phyloP scores from a whole-genome alignment of 2,113 vertebrate genomes.

The Benitochromis conjunctus region DNA sequence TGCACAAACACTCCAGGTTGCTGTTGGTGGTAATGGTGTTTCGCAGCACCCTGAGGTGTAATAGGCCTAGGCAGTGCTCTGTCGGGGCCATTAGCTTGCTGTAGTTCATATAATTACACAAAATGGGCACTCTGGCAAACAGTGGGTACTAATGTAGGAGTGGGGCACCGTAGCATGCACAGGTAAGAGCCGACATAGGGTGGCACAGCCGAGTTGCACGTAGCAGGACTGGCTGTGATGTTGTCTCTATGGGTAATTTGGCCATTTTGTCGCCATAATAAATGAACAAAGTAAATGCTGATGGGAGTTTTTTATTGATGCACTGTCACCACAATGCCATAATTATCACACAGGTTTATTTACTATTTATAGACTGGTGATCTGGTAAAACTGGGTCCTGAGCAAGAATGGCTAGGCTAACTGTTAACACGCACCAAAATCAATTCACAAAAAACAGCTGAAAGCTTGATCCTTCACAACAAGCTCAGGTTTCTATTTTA shows the following conservation, averaged over 20 bases:
- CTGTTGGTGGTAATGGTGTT: constrained; percentile 61
- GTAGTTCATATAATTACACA: constrained; percentile 69
- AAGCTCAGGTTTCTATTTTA: neutral
- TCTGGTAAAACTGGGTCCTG: neutral
- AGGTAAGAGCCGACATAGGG: constrained; percentile 23
- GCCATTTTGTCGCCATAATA: neutral
- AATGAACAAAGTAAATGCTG: neutral
- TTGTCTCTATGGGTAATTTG: neutral
- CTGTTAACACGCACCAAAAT: neutral
- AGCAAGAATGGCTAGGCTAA: neutral
- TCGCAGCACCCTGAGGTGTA: constrained; percentile 61
- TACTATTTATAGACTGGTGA: neutral
- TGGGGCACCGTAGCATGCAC: constrained; percentile 2
- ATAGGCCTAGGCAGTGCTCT: constrained; percentile 60
- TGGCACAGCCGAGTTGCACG: constrained; percentile 14
- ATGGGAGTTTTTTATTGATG: neutral
- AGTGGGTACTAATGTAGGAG: constrained; percentile 59
- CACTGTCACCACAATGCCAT: neutral
- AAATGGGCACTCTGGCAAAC: constrained; percentile 69
- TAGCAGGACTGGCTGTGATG: neutral
- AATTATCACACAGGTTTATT: neutral
- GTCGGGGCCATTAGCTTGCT: constrained; percentile 66
- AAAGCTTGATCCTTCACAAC: neutral
- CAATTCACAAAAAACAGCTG: neutral
- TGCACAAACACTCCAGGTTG: constrained; percentile 17